A percentile compares a stretch with the other conserved stretches of the same genome.
These are phyloP conservation scores for Merops nubicus DNA, from an alignment of 2,113 vertebrate species.

Conservation along the genomic window DNA sequence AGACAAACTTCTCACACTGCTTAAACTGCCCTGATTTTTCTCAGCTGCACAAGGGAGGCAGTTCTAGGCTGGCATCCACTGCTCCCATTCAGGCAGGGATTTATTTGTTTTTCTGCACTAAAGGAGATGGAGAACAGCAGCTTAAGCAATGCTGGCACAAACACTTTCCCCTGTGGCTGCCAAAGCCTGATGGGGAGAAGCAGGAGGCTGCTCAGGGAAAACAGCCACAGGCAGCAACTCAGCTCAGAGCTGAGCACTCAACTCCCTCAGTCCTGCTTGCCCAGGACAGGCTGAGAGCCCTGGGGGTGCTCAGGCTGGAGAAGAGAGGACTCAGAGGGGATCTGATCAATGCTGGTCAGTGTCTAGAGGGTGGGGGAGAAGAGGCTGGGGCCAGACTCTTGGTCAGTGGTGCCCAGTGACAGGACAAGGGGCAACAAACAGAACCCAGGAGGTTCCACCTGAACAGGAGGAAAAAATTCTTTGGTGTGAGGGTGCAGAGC, in stretches of 20 bases:
- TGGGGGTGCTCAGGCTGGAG: neutral
- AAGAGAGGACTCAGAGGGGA: neutral
- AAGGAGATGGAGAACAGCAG: neutral
- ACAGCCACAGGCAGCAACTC: neutral
- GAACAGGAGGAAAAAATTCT: neutral
- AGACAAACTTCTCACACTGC: neutral
- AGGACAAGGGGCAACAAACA: neutral
- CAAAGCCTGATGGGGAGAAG: neutral
- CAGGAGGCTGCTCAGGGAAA: neutral
- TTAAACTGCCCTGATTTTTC: neutral
- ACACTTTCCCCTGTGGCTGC: neutral
- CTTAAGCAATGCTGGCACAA: neutral
- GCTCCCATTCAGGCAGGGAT: neutral
- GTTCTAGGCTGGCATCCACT: neutral
- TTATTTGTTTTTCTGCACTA: neutral
- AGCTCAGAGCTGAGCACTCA: neutral
- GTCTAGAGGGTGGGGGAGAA: neutral
- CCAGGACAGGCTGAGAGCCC: neutral
- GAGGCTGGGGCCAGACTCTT: neutral
- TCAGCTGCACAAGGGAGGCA: neutral
- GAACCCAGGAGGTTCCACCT: neutral
- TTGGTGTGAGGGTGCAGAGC: neutral
- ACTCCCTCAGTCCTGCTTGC: neutral
- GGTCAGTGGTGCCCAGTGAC: neutral
- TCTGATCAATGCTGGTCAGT: neutral